Conservation (phyloP, 2,888 invertebrate species). For the Erebia aethiops region DNA sequence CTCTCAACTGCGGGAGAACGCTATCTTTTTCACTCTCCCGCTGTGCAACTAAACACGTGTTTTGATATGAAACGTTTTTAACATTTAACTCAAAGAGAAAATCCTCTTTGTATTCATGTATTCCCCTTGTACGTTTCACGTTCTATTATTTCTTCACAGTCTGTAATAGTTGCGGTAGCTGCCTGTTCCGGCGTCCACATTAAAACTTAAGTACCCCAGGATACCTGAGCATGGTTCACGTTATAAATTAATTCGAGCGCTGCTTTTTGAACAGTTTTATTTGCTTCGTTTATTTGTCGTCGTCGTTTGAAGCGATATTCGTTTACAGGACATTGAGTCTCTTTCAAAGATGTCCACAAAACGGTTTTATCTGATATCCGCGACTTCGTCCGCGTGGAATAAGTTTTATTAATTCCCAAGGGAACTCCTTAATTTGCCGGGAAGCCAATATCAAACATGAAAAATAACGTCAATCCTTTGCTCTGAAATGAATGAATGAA, state of each 20-base stretch:
- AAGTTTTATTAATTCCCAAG: no score
- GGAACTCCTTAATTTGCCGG: no score
- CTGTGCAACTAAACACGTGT: slow-evolving; percentile 24
- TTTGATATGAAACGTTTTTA: slow-evolving; percentile 26
- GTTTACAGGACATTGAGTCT: no score
- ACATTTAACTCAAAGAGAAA: slow-evolving; percentile 27
- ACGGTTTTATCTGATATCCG: no score
- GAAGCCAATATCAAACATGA: no score
- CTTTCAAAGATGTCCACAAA: no score
- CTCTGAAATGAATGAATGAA: no score
- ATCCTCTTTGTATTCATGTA: slow-evolving; percentile 25
- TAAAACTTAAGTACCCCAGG: slow-evolving; percentile 13
- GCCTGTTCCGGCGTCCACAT: slow-evolving; percentile 15
- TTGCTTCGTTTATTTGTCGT: not conserved
- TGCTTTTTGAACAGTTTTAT: not conserved
- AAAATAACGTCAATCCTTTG: no score
- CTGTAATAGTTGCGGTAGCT: slow-evolving; percentile 21
- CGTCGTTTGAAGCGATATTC: no score
- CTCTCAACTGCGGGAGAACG: slow-evolving; percentile 11
- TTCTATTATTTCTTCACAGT: slow-evolving; percentile 21
- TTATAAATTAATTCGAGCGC: not conserved
- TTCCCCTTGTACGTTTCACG: slow-evolving; percentile 20
- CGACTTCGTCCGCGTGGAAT: no score
- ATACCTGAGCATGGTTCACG: not conserved
- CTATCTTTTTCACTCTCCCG: slow-evolving; percentile 19